phyloP scores from a whole-genome alignment of 2,888 invertebrate species.

The Hydrotaea diabolus region DNA sequence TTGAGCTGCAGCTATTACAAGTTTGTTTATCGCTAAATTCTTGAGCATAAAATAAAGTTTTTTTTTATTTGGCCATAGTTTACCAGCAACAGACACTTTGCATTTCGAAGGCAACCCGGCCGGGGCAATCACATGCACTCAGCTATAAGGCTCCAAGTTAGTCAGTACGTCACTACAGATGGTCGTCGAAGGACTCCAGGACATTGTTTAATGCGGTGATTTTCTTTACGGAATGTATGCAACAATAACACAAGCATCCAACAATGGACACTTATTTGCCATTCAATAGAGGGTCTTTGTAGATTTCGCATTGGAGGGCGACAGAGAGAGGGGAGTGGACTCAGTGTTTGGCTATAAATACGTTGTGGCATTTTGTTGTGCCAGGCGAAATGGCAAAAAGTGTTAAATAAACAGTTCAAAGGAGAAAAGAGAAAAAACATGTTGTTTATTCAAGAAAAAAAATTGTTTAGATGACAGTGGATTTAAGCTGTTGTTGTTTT shows the following conservation, averaged over 20 bases:
- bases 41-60: constrained; percentile 36
- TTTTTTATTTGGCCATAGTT: constrained; percentile 29
- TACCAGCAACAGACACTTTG: constrained; percentile 19
- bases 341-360: constrained; percentile 3
- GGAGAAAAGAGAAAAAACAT: constrained; percentile 53
- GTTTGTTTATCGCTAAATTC: constrained; percentile 28
- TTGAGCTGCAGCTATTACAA: too few relatives aligned
- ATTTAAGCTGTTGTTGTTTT: constrained; percentile 64
- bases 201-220: constrained; percentile 52
- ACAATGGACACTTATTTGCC: constrained; percentile 30
- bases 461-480: constrained; percentile 77
- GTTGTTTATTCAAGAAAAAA: constrained; percentile 56
- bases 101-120: not conserved
- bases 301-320: too few relatives aligned
- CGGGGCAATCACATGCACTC: not conserved
- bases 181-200: constrained; percentile 27
- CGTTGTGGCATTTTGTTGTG: constrained; percentile 41
- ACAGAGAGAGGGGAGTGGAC: not conserved
- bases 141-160: not conserved
- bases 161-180: not conserved
- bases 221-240: constrained; percentile 4
- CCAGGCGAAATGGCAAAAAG: constrained; percentile 35
- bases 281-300: constrained; percentile 3
- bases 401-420: constrained; percentile 73
- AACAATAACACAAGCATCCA: not conserved